Percentiles rank a stretch among this genome's conserved stretches.
These are phyloP conservation scores for Pseudobourletiella spinata DNA, from an alignment of 1,140 invertebrate species.

Conservation along the genomic window DNA sequence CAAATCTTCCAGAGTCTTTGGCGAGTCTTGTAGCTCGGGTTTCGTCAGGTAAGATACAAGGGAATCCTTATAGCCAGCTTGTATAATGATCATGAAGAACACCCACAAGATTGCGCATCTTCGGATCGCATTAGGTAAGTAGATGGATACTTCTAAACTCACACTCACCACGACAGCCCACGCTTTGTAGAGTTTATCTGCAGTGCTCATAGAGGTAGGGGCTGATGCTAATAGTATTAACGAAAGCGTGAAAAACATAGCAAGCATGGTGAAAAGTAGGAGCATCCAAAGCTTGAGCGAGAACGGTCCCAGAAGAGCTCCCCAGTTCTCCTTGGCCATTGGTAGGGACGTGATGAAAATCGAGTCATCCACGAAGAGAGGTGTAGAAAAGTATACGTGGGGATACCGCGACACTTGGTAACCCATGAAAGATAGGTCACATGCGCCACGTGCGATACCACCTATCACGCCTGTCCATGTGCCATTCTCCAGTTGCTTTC, in stretches of 20 bases:
- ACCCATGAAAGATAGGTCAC: background rate
- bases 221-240: background rate
- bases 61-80: background rate
- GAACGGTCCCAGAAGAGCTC: background rate
- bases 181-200: background rate
- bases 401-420: background rate
- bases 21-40: background rate
- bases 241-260: background rate
- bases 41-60: background rate
- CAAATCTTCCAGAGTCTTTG: background rate
- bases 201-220: background rate
- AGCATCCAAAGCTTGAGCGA: background rate
- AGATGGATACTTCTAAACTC: background rate
- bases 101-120: background rate
- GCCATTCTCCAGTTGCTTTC: background rate
- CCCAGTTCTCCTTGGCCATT: background rate
- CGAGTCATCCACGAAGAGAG: background rate
- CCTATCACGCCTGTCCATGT: background rate
- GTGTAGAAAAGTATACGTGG: background rate
- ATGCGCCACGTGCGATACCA: background rate
- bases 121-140: background rate
- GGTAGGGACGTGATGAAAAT: background rate
- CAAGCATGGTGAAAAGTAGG: background rate
- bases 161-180: background rate
- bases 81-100: background rate